Conservation (phyloP, 2,113 vertebrate species). For the Tinamus guttatus region DNA sequence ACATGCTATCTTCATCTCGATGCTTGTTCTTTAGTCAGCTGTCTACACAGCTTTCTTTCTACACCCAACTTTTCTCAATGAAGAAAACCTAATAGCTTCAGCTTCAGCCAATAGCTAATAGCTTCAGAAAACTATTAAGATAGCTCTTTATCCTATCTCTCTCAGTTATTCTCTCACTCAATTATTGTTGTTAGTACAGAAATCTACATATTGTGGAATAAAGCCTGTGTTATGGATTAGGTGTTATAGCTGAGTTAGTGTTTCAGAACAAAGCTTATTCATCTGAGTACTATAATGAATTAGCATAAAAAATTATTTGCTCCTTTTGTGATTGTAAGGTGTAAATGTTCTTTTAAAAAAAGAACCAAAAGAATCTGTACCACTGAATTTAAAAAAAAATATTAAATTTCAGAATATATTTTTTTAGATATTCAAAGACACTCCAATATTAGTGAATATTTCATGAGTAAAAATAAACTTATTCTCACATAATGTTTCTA, state of each 20-base stretch:
- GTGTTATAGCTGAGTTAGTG: neutral
- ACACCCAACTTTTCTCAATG: neutral
- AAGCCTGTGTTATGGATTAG: neutral
- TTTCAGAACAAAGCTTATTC: neutral
- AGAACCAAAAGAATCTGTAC: neutral
- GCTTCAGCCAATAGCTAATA: too few relatives aligned
- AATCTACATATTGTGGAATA: neutral
- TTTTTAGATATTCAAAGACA: neutral
- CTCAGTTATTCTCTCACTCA: fast-evolving
- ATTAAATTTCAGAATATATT: neutral
- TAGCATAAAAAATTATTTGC: neutral
- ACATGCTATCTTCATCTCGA: neutral
- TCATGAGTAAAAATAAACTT: neutral
- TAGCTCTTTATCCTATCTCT: neutral
- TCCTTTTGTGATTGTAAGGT: neutral
- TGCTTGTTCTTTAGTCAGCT: neutral
- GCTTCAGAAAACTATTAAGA: neutral
- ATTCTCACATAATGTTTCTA: neutral
- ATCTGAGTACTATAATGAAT: neutral
- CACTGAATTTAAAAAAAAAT: neutral
- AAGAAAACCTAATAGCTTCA: too few relatives aligned
- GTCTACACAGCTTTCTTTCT: neutral
- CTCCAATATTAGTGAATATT: neutral
- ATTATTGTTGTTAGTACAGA: neutral
- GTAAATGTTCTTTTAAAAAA: neutral